Percentiles rank a stretch among this genome's conserved stretches.
These are phyloP conservation scores for Pristis pectinata DNA, from an alignment of 2,797 vertebrate genomes.

Conservation along the genomic window DNA sequence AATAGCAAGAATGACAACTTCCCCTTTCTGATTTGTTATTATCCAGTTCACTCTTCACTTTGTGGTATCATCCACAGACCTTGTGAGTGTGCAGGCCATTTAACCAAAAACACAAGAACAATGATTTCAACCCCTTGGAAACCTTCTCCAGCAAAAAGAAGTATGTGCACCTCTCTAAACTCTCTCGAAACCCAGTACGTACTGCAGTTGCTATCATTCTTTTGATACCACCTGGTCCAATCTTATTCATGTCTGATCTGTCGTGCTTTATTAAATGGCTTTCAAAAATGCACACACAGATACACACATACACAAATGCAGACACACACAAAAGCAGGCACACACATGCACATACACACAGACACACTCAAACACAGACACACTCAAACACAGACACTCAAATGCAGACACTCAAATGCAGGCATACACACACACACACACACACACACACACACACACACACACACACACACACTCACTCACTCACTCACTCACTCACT, in stretches of 20 bases:
- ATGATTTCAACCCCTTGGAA: not conserved
- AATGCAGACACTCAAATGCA: no score
- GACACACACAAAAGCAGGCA: not conserved
- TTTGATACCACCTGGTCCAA: not conserved
- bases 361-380: not conserved
- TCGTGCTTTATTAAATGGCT: not conserved
- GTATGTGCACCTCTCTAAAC: not conserved
- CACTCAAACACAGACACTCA: no score
- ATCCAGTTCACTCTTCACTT: no score
- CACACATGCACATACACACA: not conserved
- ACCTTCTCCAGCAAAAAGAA: not conserved
- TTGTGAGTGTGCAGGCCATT: no score
- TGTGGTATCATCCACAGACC: no score
- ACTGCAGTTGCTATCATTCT: not conserved
- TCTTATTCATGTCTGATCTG: not conserved
- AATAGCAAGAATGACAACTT: no score
- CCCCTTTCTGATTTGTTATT: no score
- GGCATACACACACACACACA: no score
- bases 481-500: not conserved
- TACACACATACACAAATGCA: not conserved
- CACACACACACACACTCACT: not conserved
- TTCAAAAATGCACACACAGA: not conserved
- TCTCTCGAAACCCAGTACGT: not conserved
- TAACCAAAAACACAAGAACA: no score
- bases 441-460: no score